Evolutionary conservation across 2,888 invertebrate species (phyloP).

Genomic region (Synergus itoensis): DNA sequence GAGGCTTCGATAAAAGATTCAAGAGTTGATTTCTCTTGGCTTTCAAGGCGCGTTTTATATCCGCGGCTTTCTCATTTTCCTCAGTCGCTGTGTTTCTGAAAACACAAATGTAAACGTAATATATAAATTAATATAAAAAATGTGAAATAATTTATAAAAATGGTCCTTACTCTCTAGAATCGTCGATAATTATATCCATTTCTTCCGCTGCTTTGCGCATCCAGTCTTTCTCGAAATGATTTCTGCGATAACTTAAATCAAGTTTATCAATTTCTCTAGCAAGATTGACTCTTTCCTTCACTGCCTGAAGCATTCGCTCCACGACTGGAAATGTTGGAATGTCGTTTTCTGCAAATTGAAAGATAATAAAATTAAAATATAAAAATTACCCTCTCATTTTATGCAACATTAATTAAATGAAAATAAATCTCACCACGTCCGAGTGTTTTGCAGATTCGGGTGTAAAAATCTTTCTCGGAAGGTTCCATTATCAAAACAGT

Average conservation of each 20-base stretch:
- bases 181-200: conserved; percentile 95
- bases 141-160: conserved; percentile 41
- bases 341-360: conserved; percentile 84
- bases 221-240: conserved; percentile 89
- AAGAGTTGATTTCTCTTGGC: conserved; percentile 80
- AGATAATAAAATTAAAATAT: conserved; percentile 9
- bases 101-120: conserved; percentile 39
- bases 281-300: conserved; percentile 86
- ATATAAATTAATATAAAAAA: conserved; percentile 33
- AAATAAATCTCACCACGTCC: conserved; percentile 85
- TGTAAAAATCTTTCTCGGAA: conserved; percentile 88
- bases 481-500: conserved; percentile 96
- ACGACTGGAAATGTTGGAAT: conserved; percentile 91
- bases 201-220: conserved; percentile 91
- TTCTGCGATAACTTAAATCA: conserved; percentile 83
- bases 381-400: neutral
- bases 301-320: conserved; percentile 81
- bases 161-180: conserved; percentile 79
- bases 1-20: conserved; percentile 80
- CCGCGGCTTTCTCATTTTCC: conserved; percentile 75
- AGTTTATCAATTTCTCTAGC: conserved; percentile 90
- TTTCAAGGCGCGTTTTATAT: conserved; percentile 78
- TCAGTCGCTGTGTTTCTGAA: conserved; percentile 66
- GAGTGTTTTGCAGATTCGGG: conserved; percentile 90
- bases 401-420: neutral